Base-by-base conservation (phyloP, 2,888 invertebrate species). In the Lampropteryx suffumata region DNA sequence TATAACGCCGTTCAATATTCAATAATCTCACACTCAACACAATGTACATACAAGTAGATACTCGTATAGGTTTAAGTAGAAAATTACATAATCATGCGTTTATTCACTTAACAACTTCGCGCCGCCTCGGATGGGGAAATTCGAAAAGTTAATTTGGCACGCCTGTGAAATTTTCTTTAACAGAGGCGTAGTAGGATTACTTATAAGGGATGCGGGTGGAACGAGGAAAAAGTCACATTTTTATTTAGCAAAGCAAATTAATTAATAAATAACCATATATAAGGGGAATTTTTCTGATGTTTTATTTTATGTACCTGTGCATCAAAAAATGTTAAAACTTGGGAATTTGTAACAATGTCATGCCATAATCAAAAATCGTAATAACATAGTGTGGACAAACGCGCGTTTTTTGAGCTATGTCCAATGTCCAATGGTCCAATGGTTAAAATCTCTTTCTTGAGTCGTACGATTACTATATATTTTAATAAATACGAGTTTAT, bases 101-200 rank as follows among this genome's bases (percentile, higher is more conserved):
- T 58, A 56, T 55, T 47, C 53, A 52, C 44, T 55, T 53, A 57
- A 56, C 50, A 51, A 57, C 44, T 59, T 59, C 45, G 48, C 42
- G 49, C 51, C 35, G 43, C 46, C 36, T 12, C 24, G 26, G 36
- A 34, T 45, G 45, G 52, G 50, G 41, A 53, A 59, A 61, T 62
- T 61, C 42, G 41, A 47, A 60, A 66, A 69, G 52, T 65, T 61
- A 59, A 60, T 59, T 48, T 53, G 47, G 49, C 49, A 54, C 57
- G 57, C 57, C 54, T 52, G 44, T 26, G 44, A 57, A 65, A 57
- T 59, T 61, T 59, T 43, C 48, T 46, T 29, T 32, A 28, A 24
- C 50, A 41, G 52, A 37, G 42, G 29, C 46, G 59, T 37, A 57
- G 39, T 29, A 49, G 27, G 53, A 30, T 46, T 48, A 32, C 36